phyloP scores from a whole-genome alignment of 2,888 invertebrate genomes.

The Ceratothoa steindachneri region DNA sequence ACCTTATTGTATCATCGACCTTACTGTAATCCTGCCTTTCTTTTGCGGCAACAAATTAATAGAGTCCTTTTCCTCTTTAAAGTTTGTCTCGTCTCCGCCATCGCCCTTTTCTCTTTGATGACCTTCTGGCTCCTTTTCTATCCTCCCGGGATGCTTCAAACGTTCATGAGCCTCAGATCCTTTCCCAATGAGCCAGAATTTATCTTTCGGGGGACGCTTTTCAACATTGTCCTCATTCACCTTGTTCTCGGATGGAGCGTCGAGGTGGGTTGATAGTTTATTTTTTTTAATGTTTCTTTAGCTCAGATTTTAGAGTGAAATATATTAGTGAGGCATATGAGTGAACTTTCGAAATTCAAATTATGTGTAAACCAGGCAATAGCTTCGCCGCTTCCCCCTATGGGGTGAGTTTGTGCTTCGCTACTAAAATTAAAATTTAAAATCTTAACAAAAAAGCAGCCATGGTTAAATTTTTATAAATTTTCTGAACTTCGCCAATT shows the following conservation, averaged over 20 bases:
- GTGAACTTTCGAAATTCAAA: background rate
- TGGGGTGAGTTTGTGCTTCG: no score
- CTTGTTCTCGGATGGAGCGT: slow-evolving; percentile 61
- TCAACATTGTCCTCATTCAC: slow-evolving; percentile 16
- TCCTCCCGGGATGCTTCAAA: slow-evolving; percentile 54
- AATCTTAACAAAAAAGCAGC: no score
- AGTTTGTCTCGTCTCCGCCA: slow-evolving; percentile 59
- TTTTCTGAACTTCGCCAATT: no score
- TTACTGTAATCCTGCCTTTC: no score
- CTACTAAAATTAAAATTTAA: no score
- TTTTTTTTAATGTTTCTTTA: background rate
- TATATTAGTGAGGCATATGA: background rate
- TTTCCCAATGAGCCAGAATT: background rate
- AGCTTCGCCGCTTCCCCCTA: no score
- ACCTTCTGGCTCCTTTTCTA: slow-evolving; percentile 41
- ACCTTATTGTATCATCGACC: no score
- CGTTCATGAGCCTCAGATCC: slow-evolving; percentile 20
- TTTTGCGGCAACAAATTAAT: no score
- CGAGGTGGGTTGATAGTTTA: slow-evolving; percentile 57
- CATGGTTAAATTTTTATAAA: no score
- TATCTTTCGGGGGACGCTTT: slow-evolving; percentile 20
- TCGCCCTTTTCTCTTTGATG: slow-evolving; percentile 35
- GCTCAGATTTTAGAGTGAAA: background rate
- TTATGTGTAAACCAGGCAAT: no score
- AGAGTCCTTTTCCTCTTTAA: no score